Evolutionary conservation across 2,113 vertebrate genomes (phyloP).

Genomic region (rabbit (Oryctolagus cuniculus)): DNA sequence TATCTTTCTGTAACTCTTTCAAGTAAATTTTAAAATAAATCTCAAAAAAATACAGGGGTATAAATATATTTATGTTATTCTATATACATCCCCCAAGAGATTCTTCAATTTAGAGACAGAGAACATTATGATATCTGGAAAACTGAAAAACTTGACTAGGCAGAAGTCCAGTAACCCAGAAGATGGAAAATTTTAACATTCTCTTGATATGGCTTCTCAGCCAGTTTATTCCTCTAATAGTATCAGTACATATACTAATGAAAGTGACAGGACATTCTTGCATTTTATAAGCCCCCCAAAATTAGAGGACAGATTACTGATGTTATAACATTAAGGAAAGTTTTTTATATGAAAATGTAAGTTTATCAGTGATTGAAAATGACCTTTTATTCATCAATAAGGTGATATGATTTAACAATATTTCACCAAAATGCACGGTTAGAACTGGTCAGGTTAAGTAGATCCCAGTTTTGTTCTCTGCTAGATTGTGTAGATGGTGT

Average conservation of each 20-base stretch:
- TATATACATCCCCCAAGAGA: background rate
- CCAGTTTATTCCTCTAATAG: background rate
- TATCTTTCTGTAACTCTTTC: no score
- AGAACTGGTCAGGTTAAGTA: background rate
- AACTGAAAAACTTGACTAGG: background rate
- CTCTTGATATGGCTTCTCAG: background rate
- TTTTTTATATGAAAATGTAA: background rate
- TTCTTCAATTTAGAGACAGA: background rate
- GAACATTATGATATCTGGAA: background rate
- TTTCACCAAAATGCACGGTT: background rate
- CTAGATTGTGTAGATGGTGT: background rate
- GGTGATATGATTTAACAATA: background rate
- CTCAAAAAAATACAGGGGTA: background rate
- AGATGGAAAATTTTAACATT: background rate
- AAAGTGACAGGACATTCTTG: background rate
- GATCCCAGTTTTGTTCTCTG: background rate
- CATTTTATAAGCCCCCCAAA: background rate
- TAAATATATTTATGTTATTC: background rate
- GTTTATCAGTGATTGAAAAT: background rate
- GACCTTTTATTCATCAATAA: background rate
- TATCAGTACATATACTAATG: background rate
- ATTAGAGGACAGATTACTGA: background rate
- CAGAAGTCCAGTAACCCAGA: background rate
- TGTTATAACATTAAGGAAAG: background rate
- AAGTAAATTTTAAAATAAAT: no score